Evolutionary conservation across 2,113 vertebrate species (phyloP), one percentile per base, ranked within the genome.

Genomic region (Recurvirostra avosetta): DNA sequence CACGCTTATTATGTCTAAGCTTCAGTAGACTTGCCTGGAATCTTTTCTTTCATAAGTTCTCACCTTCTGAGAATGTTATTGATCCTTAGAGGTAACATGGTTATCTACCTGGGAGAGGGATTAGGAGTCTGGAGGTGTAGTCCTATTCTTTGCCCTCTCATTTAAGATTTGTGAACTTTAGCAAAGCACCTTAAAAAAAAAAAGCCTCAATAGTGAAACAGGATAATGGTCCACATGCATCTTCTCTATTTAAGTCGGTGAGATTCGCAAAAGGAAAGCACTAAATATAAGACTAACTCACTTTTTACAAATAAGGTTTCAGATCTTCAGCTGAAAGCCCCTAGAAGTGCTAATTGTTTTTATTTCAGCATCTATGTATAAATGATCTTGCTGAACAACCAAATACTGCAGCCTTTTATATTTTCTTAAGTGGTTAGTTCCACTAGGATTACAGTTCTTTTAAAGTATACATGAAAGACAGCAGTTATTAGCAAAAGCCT

Each of bases 391-490:
- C 76, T 91, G 86, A 95, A 91, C 70, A 92, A 87, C 62, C 88
- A 85, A 85, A 85, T 59, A 50, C 38, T 40, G 40, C 61, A 91
- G 56, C 61, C 61, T 73, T 85, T 92, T 87, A 9, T 87, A 76
- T 63, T 68, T 94, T 49, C 66, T 90, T 36, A 18, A 36, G 62
- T 41, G 23, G 45, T 76, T 94, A 53, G 34, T 77, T 90, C 77
- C 80, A 70, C 58, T 12, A 94, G 89, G 83, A 94, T 73, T 82
- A 68, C 26, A 66, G 62, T 41, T 87, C 62, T 78, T 96, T 91
- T 59, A 82, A 95, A 96, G 85, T 61, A 75, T 27, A 84, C 81
- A 91, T 76, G 73, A 93, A 94, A 93, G 74, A 27, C 55, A 83
- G 77, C 25, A 58, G 56, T 49, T 92, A 87, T 65, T 75, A 84